Evolutionary conservation across 2,888 invertebrate genomes (phyloP), one percentile per base, ranked within the genome.

Genomic region (Drosophila fulvimacula): DNA sequence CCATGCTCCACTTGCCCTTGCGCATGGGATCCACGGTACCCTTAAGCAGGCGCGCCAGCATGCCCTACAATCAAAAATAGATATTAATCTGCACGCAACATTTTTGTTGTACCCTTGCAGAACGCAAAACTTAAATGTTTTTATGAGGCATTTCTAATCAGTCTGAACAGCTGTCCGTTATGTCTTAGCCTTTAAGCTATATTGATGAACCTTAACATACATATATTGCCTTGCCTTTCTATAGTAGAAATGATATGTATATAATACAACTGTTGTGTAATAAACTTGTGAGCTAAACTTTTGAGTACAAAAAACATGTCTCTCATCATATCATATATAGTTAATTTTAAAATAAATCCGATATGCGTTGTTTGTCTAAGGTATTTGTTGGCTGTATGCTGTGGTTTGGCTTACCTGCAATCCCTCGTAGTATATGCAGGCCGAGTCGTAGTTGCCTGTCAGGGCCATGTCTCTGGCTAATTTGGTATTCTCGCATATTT

Each of bases 401-500:
- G 36, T 51, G 21, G 10, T 10, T 3, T 49, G 13, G 34, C 30
- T 60, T 60, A 76, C 76, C 76, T 79, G 88, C 24, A 86, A 67
- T 41, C 85, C 85, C 73, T 86, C 85, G 58, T 86, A 86, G 66
- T 86, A 86, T 65, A 86, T 86, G 73, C 96, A 95, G 27, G 99
- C 97, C 74, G 97, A 96, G 91, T 99, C 98, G 92, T 99, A 99
- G 93, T 98, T 98, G 24, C 99, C 98, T 91, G 97, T 95, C 90
- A 99, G 93, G 72, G 98, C 97, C 96, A 97, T 97, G 94, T 99
- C 98, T 90, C 99, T 94, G 65, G 98, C 99, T 93, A 98, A 93
- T 93, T 97, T 98, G 69, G 98, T 97, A 94, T 98, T 98, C 93
- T 98, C 98, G 94, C 96, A 96, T 93, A 98, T 97, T 94, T 98